Conservation (phyloP, 2,888 invertebrate genomes). For the Eupithecia inturbata region DNA sequence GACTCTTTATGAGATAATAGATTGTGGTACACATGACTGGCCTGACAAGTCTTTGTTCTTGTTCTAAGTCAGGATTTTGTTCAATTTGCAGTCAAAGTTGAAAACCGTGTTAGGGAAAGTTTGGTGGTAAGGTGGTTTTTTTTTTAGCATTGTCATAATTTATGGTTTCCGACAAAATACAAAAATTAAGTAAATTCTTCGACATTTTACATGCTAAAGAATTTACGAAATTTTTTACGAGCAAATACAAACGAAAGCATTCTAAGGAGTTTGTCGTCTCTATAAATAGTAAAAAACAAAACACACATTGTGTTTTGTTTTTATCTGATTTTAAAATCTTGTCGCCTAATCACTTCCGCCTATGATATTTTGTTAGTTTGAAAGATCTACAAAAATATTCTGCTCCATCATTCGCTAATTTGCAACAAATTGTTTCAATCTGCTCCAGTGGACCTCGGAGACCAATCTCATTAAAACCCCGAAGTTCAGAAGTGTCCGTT, state of each 20-base stretch:
- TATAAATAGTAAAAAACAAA: too few relatives aligned
- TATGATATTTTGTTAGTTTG: background rate
- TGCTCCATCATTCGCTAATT: conserved; percentile 54
- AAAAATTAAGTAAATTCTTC: background rate
- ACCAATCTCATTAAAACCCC: conserved; percentile 56
- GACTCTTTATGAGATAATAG: conserved; percentile 46
- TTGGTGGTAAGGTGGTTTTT: background rate
- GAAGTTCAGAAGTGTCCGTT: conserved; percentile 36
- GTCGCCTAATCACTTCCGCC: background rate
- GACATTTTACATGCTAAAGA: too few relatives aligned
- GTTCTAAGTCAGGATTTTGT: conserved; percentile 9
- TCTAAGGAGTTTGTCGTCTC: background rate
- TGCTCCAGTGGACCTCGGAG: conserved; percentile 50
- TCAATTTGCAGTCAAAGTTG: conserved; percentile 26
- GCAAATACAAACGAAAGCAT: too few relatives aligned
- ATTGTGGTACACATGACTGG: conserved; percentile 43
- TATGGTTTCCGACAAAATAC: background rate
- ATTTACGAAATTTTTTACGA: too few relatives aligned
- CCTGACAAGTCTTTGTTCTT: conserved; percentile 28
- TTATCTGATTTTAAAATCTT: too few relatives aligned
- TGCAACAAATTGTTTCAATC: conserved; percentile 57
- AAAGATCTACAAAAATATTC: conserved; percentile 32
- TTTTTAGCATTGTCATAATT: background rate
- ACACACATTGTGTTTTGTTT: too few relatives aligned
- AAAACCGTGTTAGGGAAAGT: background rate